phyloP scores from a whole-genome alignment of 2,797 vertebrate species.

The Arrhamphus sclerolepis region DNA sequence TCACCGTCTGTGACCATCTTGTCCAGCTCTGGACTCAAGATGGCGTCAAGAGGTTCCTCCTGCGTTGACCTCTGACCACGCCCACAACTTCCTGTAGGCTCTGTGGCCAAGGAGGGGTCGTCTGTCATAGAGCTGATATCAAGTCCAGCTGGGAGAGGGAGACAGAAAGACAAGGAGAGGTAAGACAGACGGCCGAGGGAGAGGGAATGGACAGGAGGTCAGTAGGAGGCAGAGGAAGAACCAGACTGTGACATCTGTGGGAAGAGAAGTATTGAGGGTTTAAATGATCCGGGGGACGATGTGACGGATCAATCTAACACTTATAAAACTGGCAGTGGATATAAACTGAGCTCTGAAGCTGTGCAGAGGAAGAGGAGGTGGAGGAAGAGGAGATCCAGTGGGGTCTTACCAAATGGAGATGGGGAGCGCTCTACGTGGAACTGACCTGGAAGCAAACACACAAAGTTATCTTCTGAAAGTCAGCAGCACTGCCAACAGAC shows the following conservation, averaged over 20 bases:
- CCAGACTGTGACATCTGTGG: conserved; percentile 6
- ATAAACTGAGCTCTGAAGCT: neutral
- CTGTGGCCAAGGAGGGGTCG: conserved; percentile 81
- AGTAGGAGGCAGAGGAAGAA: conserved; percentile 4
- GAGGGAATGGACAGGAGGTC: neutral
- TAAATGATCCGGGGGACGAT: neutral
- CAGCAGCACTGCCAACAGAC: neutral
- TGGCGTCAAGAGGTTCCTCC: conserved; percentile 92
- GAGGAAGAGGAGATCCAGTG: conserved; percentile 42
- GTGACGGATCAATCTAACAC: no score
- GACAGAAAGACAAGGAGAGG: conserved; percentile 13
- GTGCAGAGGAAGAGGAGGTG: accelerated
- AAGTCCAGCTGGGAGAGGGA: conserved; percentile 80
- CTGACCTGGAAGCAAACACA: conserved; percentile 87
- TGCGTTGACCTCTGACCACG: conserved; percentile 81
- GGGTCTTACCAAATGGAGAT: conserved; percentile 94
- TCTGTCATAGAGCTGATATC: conserved; percentile 84
- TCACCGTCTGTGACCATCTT: conserved; percentile 98
- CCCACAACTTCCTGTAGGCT: conserved; percentile 56
- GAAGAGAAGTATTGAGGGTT: conserved; percentile 12
- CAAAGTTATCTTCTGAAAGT: conserved; percentile 16
- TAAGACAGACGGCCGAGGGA: neutral
- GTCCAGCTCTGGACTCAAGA: conserved; percentile 96
- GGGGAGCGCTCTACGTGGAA: conserved; percentile 93
- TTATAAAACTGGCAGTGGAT: no score